These are phyloP conservation scores for Symphodus melops DNA, from an alignment of 2,113 vertebrate genomes.

Conservation along the genomic window DNA sequence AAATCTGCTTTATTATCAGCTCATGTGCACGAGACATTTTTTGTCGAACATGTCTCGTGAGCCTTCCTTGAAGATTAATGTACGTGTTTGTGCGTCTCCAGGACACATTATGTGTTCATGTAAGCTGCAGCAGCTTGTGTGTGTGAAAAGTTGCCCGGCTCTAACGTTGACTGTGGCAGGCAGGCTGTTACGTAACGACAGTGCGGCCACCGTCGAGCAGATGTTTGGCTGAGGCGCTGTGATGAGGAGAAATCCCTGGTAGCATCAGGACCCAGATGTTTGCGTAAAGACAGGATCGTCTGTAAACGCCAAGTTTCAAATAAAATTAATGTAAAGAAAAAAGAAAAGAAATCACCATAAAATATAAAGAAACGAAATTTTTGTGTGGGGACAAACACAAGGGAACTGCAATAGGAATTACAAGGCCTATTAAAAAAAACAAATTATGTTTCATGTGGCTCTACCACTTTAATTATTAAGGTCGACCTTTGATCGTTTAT, in stretches of 20 bases:
- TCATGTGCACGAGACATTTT: not conserved
- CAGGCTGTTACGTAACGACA: slow-evolving; percentile 68
- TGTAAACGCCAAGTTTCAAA: not conserved
- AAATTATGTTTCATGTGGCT: too few relatives aligned
- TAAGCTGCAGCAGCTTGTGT: not conserved
- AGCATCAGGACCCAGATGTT: slow-evolving; percentile 5
- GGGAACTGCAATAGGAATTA: too few relatives aligned
- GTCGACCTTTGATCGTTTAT: too few relatives aligned
- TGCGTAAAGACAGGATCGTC: slow-evolving; percentile 24
- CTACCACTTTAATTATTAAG: too few relatives aligned
- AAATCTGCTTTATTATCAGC: not conserved
- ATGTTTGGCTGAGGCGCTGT: slow-evolving; percentile 45
- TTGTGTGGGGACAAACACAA: too few relatives aligned
- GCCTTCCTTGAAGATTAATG: fast-evolving
- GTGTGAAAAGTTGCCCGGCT: slow-evolving; percentile 59
- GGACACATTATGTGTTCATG: not conserved
- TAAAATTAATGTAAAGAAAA: not conserved
- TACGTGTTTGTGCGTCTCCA: not conserved
- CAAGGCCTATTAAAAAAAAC: too few relatives aligned
- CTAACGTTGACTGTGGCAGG: slow-evolving; percentile 25
- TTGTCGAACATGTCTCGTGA: too few relatives aligned
- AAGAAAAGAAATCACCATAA: not conserved
- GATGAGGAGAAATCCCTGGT: slow-evolving; percentile 34
- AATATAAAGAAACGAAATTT: too few relatives aligned
- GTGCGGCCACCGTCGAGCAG: slow-evolving; percentile 56